A percentile compares a stretch with the other conserved stretches of the same genome.
These are phyloP conservation scores for Stigmatopora argus DNA, from an alignment of 2,113 vertebrate species.

Conservation along the genomic window DNA sequence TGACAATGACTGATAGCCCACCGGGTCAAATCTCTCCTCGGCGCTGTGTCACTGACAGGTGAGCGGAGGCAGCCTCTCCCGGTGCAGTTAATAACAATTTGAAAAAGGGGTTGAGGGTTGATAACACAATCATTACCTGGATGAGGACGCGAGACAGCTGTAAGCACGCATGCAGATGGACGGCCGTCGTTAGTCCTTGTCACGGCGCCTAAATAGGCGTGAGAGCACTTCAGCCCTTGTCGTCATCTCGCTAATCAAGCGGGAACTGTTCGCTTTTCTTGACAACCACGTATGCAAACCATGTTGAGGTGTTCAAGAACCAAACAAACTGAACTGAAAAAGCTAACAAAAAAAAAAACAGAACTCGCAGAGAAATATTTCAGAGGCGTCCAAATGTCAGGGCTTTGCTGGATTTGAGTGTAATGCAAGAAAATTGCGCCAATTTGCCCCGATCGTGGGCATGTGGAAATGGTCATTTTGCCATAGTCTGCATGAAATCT, in stretches of 20 bases:
- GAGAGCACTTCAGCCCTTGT: constrained; percentile 50
- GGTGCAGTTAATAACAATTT: constrained; percentile 69
- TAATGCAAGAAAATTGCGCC: background rate
- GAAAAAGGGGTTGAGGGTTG: constrained; percentile 65
- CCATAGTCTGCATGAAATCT: constrained; percentile 27
- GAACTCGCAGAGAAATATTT: background rate
- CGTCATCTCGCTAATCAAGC: constrained; percentile 10
- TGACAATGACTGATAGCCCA: constrained; percentile 65
- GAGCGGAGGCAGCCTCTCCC: constrained; percentile 62
- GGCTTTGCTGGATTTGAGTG: background rate
- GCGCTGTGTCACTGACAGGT: constrained; percentile 52
- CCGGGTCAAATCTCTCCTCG: constrained; percentile 51
- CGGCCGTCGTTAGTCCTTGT: constrained; percentile 64
- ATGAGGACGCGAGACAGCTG: constrained; percentile 65
- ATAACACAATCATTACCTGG: constrained; percentile 73
- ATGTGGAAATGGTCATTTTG: background rate
- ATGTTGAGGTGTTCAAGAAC: background rate
- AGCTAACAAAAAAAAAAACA: background rate
- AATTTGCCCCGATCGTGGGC: background rate
- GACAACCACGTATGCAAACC: background rate
- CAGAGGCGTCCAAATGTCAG: background rate
- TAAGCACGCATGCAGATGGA: constrained; percentile 69
- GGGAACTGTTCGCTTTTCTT: background rate
- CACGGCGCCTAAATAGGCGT: constrained; percentile 51
- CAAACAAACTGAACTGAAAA: constrained; percentile 17